These are phyloP conservation scores for Telmatherina bonti DNA, from an alignment of 2,797 vertebrate genomes.

Conservation along the genomic window DNA sequence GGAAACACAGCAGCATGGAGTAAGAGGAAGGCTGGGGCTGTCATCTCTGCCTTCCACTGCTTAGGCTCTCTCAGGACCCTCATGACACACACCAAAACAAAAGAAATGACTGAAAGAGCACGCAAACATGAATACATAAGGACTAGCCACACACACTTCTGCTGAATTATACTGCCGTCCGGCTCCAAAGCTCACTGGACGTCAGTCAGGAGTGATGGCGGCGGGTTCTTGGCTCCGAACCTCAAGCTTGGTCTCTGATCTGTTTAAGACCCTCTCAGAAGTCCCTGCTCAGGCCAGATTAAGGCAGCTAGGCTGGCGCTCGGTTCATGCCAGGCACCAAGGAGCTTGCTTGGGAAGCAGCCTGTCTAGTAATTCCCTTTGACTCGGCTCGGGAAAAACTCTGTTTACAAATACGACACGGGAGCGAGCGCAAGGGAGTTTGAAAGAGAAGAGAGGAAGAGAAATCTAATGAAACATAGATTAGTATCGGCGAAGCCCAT, in stretches of 20 bases:
- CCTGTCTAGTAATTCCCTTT: conserved; percentile 76
- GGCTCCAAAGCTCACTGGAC: conserved; percentile 44
- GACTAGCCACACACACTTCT: neutral
- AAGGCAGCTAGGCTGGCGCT: conserved; percentile 49
- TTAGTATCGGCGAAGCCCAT: conserved; percentile 77
- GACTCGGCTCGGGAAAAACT: conserved; percentile 74
- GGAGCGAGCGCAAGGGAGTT: conserved; percentile 51
- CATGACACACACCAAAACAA: conserved; percentile 14
- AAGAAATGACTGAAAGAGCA: conserved; percentile 8
- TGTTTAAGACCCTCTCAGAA: conserved; percentile 71
- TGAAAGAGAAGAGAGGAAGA: conserved; percentile 43
- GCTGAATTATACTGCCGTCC: conserved; percentile 27
- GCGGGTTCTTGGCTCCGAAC: conserved; percentile 62
- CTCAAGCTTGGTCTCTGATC: conserved; percentile 71
- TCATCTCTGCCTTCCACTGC: conserved; percentile 48
- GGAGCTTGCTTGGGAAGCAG: conserved; percentile 68
- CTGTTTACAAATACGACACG: conserved; percentile 82
- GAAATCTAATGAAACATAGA: conserved; percentile 85
- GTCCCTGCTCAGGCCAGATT: conserved; percentile 71
- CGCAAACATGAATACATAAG: neutral
- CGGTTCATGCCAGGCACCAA: conserved; percentile 38
- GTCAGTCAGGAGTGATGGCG: conserved; percentile 53
- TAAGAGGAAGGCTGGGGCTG: conserved; percentile 26
- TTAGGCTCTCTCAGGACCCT: conserved; percentile 28
- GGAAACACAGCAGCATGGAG: conserved; percentile 27